Evolutionary conservation across 2,113 vertebrate species (phyloP).

Genomic region (Mus musculus): DNA sequence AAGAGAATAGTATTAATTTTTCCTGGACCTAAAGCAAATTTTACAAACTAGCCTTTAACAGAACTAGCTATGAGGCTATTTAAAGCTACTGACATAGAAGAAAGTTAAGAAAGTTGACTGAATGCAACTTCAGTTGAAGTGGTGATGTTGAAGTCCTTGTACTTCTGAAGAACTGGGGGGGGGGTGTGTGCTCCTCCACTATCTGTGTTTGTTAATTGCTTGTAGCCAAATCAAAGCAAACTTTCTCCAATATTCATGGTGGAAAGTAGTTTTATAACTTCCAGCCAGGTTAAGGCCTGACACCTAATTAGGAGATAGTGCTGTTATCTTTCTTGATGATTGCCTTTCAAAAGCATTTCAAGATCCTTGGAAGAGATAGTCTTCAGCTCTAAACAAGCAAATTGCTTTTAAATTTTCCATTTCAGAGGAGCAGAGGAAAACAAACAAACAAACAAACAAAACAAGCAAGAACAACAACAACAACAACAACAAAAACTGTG

Average conservation of each 20-base stretch:
- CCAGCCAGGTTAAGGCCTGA: not conserved
- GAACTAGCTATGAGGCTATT: not conserved
- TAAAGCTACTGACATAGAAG: fast-evolving
- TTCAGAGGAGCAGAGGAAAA: not conserved
- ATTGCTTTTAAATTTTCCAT: not conserved
- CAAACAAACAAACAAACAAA: no score
- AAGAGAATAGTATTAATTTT: not conserved
- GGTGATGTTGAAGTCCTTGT: fast-evolving
- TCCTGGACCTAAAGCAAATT: not conserved
- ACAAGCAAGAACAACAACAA: no score
- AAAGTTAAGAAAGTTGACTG: not conserved
- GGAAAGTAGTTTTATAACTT: not conserved
- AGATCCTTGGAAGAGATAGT: not conserved
- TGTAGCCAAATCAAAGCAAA: not conserved
- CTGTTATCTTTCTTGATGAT: not conserved
- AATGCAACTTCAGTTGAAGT: not conserved
- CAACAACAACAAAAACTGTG: not conserved
- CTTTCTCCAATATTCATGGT: not conserved
- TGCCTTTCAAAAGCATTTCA: not conserved
- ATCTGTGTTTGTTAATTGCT: not conserved
- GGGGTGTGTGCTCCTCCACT: no score
- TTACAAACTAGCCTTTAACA: not conserved
- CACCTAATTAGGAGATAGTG: not conserved
- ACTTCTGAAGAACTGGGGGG: not conserved
- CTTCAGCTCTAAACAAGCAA: not conserved